Evolutionary conservation across 2,113 vertebrate genomes (phyloP).

Genomic region (Indicator maculatus): DNA sequence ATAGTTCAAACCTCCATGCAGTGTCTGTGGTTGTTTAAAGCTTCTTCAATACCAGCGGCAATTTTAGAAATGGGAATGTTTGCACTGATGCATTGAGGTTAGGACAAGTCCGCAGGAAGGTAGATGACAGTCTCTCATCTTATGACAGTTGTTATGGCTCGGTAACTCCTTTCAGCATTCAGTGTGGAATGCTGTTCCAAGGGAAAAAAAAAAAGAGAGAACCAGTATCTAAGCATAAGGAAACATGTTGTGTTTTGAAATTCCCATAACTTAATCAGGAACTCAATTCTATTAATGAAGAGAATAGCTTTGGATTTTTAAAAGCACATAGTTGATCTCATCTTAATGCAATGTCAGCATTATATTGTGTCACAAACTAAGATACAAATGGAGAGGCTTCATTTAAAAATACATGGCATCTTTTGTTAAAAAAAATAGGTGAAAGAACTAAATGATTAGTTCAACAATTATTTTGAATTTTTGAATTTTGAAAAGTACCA

Average conservation of each 20-base stretch:
- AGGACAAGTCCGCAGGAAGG: not conserved
- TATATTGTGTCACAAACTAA: not conserved
- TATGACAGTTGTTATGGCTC: not conserved
- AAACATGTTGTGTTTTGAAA: not conserved
- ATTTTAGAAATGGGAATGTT: slow-evolving; percentile 25
- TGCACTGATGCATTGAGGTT: not conserved
- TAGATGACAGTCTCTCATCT: not conserved
- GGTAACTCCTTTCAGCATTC: not conserved
- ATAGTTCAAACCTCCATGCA: not conserved
- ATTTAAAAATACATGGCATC: not conserved
- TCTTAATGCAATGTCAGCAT: not conserved
- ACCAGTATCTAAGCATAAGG: not conserved
- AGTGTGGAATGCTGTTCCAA: not conserved
- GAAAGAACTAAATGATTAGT: not conserved
- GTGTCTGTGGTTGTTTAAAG: not conserved
- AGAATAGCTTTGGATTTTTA: not conserved
- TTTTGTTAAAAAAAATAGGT: not conserved
- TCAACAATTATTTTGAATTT: not conserved
- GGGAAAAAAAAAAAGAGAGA: not conserved
- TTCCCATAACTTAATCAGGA: not conserved
- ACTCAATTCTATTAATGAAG: not conserved
- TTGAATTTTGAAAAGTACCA: not conserved
- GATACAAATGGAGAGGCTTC: not conserved
- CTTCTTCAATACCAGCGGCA: not conserved
- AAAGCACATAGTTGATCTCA: not conserved